phyloP scores from a whole-genome alignment of 2,113 vertebrate species.

The Acrocephalus arundinaceus region DNA sequence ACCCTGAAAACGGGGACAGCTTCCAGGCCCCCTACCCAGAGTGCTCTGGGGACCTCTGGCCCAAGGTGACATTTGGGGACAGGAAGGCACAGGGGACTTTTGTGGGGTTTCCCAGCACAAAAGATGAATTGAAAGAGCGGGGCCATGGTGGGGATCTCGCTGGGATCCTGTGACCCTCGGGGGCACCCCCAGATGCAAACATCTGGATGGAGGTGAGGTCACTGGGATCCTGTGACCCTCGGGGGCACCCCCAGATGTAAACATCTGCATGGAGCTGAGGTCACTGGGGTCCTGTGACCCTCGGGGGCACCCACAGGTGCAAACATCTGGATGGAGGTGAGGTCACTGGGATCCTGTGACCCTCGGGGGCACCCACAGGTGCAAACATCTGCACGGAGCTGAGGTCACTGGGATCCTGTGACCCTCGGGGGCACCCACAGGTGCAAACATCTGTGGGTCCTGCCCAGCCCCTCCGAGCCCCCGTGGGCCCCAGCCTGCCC shows the following conservation, averaged over 20 bases:
- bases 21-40: fast-evolving
- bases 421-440: neutral
- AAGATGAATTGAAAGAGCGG: fast-evolving
- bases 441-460: neutral
- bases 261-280: no score
- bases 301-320: no score
- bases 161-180: fast-evolving
- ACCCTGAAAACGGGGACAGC: fast-evolving
- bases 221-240: no score
- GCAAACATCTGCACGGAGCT: no score
- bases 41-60: fast-evolving
- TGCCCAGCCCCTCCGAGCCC: neutral
- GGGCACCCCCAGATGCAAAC: neutral
- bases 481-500: fast-evolving
- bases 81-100: neutral
- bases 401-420: no score
- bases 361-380: no score
- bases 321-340: no score
- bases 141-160: fast-evolving
- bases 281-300: no score
- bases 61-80: neutral
- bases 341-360: no score
- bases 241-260: no score
- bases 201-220: no score
- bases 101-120: neutral